These are phyloP conservation scores for Leptopterna dolabrata DNA, from an alignment of 2,888 invertebrate genomes.

Conservation along the genomic window DNA sequence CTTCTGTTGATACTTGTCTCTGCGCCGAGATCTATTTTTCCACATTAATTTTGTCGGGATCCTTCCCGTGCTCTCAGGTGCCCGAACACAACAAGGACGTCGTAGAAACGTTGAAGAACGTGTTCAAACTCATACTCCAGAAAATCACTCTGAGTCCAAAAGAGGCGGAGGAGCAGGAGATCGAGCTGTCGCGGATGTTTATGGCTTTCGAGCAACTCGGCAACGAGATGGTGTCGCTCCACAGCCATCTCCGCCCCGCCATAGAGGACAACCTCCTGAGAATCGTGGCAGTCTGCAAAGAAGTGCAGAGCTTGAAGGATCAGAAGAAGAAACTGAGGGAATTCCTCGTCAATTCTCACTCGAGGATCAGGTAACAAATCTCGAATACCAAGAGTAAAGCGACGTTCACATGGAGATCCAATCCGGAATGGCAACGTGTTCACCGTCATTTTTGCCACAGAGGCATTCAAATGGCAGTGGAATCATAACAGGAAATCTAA, in stretches of 20 bases:
- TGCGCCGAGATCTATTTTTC: no score
- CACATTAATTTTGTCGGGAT: no score
- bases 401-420: no score
- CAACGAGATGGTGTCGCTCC: conserved; percentile 27
- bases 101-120: neutral
- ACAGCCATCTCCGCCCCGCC: conserved; percentile 23
- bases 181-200: conserved; percentile 35
- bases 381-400: no score
- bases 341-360: conserved; percentile 31
- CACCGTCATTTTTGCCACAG: no score
- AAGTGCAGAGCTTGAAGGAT: conserved; percentile 32
- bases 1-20: no score
- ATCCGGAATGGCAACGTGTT: no score
- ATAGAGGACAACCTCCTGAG: conserved; percentile 2
- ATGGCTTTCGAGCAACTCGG: conserved; percentile 20
- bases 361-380: neutral
- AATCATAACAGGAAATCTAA: no score
- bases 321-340: conserved; percentile 28
- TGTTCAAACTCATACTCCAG: conserved; percentile 21
- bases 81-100: conserved; percentile 23
- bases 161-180: conserved; percentile 33
- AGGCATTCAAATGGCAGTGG: no score
- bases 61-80: neutral
- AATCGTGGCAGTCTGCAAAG: conserved; percentile 14
- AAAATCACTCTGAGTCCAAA: conserved; percentile 28